Evolutionary conservation across 2,888 invertebrate species (phyloP).

Genomic region (Parnassius apollo): DNA sequence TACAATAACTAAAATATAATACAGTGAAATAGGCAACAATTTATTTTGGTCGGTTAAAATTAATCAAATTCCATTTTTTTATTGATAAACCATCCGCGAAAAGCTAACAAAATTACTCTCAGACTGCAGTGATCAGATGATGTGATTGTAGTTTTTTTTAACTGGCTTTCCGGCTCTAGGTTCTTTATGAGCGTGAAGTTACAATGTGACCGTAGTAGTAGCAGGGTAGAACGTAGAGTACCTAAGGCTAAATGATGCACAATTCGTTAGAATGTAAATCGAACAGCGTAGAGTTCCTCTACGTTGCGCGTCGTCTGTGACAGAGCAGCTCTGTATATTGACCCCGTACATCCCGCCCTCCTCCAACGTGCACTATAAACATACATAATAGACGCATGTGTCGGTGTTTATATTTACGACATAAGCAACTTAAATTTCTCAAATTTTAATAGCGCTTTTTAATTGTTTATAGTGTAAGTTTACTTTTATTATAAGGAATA

Average conservation of each 20-base stretch:
- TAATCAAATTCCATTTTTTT: too few species aligned
- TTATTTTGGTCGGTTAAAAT: too few species aligned
- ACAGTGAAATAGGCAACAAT: too few species aligned
- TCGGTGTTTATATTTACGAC: neutral
- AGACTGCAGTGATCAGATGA: too few species aligned
- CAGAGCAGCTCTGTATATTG: slow-evolving; percentile 26
- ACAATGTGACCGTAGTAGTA: too few species aligned
- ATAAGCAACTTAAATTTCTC: neutral
- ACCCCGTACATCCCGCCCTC: slow-evolving; percentile 21
- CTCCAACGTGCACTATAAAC: slow-evolving; percentile 7
- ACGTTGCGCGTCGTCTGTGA: slow-evolving; percentile 9
- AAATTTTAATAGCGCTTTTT: neutral
- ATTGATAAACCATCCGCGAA: too few species aligned
- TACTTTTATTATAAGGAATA: neutral
- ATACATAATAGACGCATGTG: slow-evolving; percentile 10
- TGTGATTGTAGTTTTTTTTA: too few species aligned
- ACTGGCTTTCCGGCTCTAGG: too few species aligned
- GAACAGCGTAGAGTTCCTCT: slow-evolving; percentile 4
- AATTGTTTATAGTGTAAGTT: neutral
- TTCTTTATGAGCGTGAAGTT: too few species aligned
- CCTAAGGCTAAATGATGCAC: neutral
- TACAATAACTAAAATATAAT: too few species aligned
- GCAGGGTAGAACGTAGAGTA: too few species aligned
- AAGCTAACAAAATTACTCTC: too few species aligned
- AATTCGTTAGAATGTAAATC: slow-evolving; percentile 13